Conservation (phyloP, 2,888 invertebrate species). For the Stenchaetothrips biformis region DNA sequence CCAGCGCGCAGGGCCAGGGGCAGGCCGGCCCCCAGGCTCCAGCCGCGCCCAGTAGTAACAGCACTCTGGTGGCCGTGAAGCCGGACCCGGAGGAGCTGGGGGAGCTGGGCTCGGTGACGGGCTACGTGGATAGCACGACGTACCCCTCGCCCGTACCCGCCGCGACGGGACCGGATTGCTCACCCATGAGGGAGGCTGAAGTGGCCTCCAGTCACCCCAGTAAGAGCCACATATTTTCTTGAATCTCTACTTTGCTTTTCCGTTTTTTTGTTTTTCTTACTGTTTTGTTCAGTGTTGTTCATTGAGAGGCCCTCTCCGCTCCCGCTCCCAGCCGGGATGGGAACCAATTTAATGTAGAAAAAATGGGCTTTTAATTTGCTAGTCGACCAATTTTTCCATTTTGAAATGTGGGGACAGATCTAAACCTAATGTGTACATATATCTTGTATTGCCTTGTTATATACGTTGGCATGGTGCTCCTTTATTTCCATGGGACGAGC, state of each 20-base stretch:
- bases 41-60: not conserved
- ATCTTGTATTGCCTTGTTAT: not conserved
- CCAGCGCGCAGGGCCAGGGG: not conserved
- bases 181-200: constrained; percentile 28
- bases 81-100: constrained; percentile 12
- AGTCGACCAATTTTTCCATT: too few species aligned
- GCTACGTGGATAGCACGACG: constrained; percentile 38
- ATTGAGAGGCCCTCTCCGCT: too few species aligned
- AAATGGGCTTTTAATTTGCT: too few species aligned
- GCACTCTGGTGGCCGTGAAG: constrained; percentile 14
- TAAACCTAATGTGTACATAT: too few species aligned
- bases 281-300: too few species aligned
- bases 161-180: constrained; percentile 11
- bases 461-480: not conserved
- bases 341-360: too few species aligned
- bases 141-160: constrained; percentile 33
- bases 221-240: constrained; percentile 32
- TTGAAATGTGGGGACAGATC: too few species aligned
- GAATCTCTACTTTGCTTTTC: constrained; percentile 1
- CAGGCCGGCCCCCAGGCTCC: too few species aligned
- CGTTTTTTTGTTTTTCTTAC: constrained; percentile 8
- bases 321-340: too few species aligned
- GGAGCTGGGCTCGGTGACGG: constrained; percentile 26
- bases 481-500: not conserved
- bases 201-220: constrained; percentile 37